Evolutionary conservation across 2,113 vertebrate species (phyloP).

Genomic region (Geococcyx californianus): DNA sequence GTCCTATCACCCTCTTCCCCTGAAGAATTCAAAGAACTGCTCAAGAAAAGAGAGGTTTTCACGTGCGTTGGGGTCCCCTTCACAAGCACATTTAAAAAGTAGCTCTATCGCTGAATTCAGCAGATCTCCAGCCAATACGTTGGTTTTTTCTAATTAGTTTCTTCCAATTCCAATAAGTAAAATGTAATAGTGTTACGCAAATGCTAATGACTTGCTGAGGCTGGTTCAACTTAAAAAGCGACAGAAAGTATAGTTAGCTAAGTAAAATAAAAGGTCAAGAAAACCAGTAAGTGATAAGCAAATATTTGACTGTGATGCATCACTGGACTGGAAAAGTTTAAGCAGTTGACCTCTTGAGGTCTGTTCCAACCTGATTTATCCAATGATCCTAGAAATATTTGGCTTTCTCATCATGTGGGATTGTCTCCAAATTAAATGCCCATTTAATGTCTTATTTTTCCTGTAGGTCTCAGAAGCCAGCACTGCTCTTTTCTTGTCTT

Average conservation of each 20-base stretch:
- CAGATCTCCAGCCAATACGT: neutral
- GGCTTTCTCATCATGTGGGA: neutral
- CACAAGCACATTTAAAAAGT: neutral
- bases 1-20: neutral
- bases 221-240: neutral
- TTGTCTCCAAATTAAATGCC: neutral
- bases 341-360: neutral
- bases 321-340: neutral
- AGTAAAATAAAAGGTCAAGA: neutral
- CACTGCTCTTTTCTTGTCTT: neutral
- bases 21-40: neutral
- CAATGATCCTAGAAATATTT: neutral
- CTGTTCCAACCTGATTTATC: conserved; percentile 2
- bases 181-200: neutral
- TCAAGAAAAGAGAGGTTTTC: neutral
- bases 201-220: neutral
- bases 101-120: neutral
- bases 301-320: neutral
- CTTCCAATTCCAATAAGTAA: neutral
- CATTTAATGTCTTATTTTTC: neutral
- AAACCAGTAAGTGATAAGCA: neutral
- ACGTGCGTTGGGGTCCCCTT: accelerated
- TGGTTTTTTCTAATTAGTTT: neutral
- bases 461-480: neutral
- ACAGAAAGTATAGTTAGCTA: neutral